Conservation (phyloP, 1,140 invertebrate genomes). For the Musca domestica region DNA sequence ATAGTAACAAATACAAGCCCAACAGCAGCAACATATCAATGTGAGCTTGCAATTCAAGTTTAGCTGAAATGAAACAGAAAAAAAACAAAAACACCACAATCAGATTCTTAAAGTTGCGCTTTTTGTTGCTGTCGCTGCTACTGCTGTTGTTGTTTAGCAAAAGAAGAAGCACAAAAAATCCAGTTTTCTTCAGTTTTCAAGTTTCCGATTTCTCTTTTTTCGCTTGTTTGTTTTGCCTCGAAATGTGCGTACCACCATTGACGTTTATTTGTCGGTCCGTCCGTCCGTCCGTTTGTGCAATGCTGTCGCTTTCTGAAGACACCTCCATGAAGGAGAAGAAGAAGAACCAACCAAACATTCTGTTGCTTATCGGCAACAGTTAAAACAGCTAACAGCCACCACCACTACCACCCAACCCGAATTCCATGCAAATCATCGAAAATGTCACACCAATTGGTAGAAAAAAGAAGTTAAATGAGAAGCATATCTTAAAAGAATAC, state of each 20-base stretch:
- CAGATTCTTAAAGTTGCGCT: neutral
- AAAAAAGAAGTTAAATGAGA: neutral
- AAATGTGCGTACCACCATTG: too few species aligned
- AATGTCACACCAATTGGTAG: neutral
- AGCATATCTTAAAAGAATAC: too few species aligned
- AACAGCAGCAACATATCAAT: neutral
- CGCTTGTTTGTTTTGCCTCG: neutral
- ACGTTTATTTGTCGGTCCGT: neutral
- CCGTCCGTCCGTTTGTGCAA: neutral
- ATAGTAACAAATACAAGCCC: neutral
- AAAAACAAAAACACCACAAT: too few species aligned
- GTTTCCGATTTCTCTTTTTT: slow-evolving; percentile 20
- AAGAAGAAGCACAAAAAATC: neutral
- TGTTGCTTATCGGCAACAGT: too few species aligned
- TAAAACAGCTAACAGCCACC: too few species aligned
- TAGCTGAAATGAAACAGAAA: neutral
- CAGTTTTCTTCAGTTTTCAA: slow-evolving; percentile 11
- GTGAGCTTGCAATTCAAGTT: neutral
- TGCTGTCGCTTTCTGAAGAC: neutral
- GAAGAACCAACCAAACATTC: too few species aligned
- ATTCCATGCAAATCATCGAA: too few species aligned
- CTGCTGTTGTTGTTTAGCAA: neutral
- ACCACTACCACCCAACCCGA: too few species aligned
- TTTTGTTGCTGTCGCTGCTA: slow-evolving; percentile 1
- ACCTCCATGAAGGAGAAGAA: too few species aligned